Evolutionary conservation across 2,888 invertebrate species (phyloP), one percentile per base, ranked within the genome.

Genomic region (Ellobium chinense): DNA sequence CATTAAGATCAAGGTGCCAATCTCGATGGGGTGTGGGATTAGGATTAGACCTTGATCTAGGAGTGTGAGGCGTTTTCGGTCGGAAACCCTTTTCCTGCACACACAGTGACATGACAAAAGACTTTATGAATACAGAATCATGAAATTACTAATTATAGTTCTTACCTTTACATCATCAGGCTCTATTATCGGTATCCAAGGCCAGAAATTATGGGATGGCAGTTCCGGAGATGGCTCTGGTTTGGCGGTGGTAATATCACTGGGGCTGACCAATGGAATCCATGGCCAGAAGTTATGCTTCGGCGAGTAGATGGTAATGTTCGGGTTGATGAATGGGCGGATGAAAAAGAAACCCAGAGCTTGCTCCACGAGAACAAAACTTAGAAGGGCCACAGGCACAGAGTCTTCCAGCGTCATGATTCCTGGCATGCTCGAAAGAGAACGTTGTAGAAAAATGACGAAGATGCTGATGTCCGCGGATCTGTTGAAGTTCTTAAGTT

Each of bases 271-370:
- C 5, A 81, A 27, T 0, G 83, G 85, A 2, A 83, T 56, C 60
- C 69, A 82, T 1, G 82, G 85, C 85, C 85, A 83, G 54, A 83
- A 82, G 39, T 80, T 83, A 56, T 84, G 83, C 27, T 37, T 18
- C 14, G 84, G 84, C 0, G 65, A 31, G 27, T 70, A 68, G 18
- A 82, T 68, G 3, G 72, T 70, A 14, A 80, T 70, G 24, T 69
- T 77, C 0, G 68, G 54, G 7, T 76, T 62, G 58, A 84, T 66
- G 66, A 84, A 82, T 1, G 83, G 84, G 31, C 83, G 79, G 4
- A 83, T 56, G 14, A 82, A 34, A 65, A 84, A 54, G 63, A 72
- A 27, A 4, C 69, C 60, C 3, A 34, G 27, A 1, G 63, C 31
- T 1, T 66, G 65, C 18, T 54, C 56, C n/a, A 66, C 2, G 27